Evolutionary conservation across 2,888 invertebrate genomes (phyloP), one percentile per base, ranked within the genome.

Genomic region (Sarcophaga variegata): DNA sequence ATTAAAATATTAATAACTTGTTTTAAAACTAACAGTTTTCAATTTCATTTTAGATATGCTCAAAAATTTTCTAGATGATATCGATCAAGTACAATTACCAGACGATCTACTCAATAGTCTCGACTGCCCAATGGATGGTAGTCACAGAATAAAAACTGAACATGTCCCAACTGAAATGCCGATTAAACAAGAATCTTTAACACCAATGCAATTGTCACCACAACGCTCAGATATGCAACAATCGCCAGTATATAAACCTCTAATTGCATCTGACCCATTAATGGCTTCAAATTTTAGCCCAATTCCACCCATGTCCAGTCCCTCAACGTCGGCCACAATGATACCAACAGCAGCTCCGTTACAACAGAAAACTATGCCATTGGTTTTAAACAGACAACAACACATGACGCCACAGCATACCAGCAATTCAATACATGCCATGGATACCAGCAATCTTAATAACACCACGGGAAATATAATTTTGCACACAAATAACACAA

Each of bases 61-160:
- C 20, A 91, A 91, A 82, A 92, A 90, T 63, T 92, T 93, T 63
- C 89, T 93, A 5, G 91, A 91, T 76, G 93, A 92, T 60, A 91
- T 93, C 88, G 92, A 93, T 85, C 90, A 90, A 75, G 89, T 90
- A 14, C 90, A 92, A 70, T 88, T 92, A 20, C 87, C 89, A 20
- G 90, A 91, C 86, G 91, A 91, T 47, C 90, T 91, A 17, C 89
- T 88, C 88, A 27, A 88, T 87, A 49, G 64, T 88, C 67, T 88
- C 4, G 90, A 90, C 59, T 90, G 90, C 66, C 77, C 86, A 12
- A 88, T 88, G 78, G 89, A 91, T 60, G 88, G 60, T 6, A 81
- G 83, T 75, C 88, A 84, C 81, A 69, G 37, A 11, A 69, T 90
- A 11, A 88, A 88, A 82, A 75, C 89, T 81, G 91, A 92, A 81